phyloP scores from a whole-genome alignment of 2,888 invertebrate genomes.

The Aricia artaxerxes region DNA sequence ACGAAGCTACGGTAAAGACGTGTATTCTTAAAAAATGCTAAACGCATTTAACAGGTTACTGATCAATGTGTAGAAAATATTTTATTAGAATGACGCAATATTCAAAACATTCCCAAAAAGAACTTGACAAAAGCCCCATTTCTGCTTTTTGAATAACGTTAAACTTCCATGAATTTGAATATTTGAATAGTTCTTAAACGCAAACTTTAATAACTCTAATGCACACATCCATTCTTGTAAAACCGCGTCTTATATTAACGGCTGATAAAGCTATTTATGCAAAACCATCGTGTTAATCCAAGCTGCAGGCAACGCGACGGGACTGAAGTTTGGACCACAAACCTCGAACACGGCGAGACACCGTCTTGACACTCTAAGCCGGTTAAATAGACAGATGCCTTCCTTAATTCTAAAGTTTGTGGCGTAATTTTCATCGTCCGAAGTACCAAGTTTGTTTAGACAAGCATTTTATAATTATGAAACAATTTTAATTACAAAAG shows the following conservation, averaged over 20 bases:
- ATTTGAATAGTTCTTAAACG: too few species aligned
- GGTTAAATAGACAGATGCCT: conserved; percentile 32
- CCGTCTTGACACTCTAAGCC: conserved; percentile 33
- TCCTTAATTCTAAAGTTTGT: conserved; percentile 29
- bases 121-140: too few species aligned
- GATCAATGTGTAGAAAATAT: too few species aligned
- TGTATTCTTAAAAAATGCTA: too few species aligned
- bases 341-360: conserved; percentile 35
- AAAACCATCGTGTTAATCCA: conserved; percentile 37
- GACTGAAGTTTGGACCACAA: conserved; percentile 37
- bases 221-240: background rate
- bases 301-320: conserved; percentile 35
- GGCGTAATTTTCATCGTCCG: background rate
- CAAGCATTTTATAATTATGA: conserved; percentile 23
- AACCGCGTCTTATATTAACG: background rate
- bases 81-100: too few species aligned
- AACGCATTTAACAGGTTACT: too few species aligned
- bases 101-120: too few species aligned
- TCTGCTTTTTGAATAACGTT: too few species aligned
- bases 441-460: conserved; percentile 16
- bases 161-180: too few species aligned
- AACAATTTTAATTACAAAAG: conserved; percentile 24
- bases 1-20: too few species aligned
- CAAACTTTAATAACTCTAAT: too few species aligned
- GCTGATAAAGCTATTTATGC: conserved; percentile 39